phyloP scores from a whole-genome alignment of 2,113 vertebrate species.

The Parus major region DNA sequence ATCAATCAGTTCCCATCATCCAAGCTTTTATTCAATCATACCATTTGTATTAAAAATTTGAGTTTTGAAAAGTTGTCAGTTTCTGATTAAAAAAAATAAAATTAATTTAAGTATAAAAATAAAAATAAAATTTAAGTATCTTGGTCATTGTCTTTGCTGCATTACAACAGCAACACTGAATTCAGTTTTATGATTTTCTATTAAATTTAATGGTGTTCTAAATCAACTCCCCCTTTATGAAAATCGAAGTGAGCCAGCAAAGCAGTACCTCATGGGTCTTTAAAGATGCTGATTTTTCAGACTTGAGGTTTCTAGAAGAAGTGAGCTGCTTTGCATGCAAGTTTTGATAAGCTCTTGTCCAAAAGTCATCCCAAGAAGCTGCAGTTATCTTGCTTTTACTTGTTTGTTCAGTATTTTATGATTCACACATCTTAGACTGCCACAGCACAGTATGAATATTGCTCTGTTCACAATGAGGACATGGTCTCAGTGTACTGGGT shows the following conservation, averaged over 20 bases:
- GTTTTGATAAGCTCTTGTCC: neutral
- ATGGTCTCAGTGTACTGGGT: neutral
- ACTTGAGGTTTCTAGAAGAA: neutral
- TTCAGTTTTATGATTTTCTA: neutral
- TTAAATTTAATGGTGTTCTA: neutral
- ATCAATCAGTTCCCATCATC: neutral
- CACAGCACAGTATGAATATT: neutral
- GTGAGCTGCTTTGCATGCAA: neutral
- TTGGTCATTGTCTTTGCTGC: neutral
- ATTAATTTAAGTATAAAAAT: neutral
- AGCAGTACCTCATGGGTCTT: neutral
- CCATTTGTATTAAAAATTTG: neutral
- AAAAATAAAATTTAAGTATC: neutral
- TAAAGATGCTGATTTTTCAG: neutral
- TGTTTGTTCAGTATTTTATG: neutral
- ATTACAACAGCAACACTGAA: neutral
- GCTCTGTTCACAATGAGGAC: neutral
- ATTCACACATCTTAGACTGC: neutral
- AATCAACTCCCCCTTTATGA: neutral
- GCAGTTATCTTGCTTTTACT: neutral
- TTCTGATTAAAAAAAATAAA: neutral
- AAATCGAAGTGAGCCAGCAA: neutral
- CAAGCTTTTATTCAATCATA: neutral
- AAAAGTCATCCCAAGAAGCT: neutral
- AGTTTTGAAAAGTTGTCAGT: neutral